A percentile compares a stretch with the other conserved stretches of the same genome.
Evolutionary conservation across 2,888 invertebrate genomes (phyloP).

Genomic region (Gymnoscelis rufifasciata): DNA sequence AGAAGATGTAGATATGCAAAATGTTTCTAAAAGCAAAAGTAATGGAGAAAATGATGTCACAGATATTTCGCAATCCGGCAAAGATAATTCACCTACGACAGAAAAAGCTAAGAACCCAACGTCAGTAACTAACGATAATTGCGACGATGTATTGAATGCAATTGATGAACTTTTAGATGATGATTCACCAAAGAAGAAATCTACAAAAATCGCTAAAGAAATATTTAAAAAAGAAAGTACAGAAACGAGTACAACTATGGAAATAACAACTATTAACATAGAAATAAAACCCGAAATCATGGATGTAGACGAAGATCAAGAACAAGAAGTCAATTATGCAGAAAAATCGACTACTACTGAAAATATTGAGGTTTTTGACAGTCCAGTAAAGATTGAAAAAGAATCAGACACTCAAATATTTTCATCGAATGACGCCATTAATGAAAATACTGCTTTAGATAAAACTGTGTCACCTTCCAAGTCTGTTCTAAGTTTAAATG

Average conservation of each 20-base stretch:
- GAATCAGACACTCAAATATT: neutral
- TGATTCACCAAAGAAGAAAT: neutral
- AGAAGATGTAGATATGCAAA: neutral
- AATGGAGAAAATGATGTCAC: too few species aligned
- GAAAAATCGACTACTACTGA: neutral
- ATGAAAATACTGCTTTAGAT: neutral
- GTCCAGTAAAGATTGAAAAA: slow-evolving; percentile 7
- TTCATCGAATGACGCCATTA: too few species aligned
- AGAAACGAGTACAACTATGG: neutral
- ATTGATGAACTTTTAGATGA: slow-evolving; percentile 6
- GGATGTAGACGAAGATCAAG: slow-evolving; percentile 7
- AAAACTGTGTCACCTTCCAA: neutral
- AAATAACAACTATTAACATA: neutral
- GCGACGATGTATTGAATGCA: slow-evolving; percentile 10
- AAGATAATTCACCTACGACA: too few species aligned
- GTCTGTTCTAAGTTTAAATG: neutral
- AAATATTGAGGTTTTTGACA: neutral
- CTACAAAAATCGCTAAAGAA: neutral
- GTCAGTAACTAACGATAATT: too few species aligned
- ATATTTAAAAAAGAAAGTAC: neutral
- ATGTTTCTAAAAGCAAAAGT: neutral
- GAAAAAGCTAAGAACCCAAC: too few species aligned
- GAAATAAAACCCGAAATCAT: slow-evolving; percentile 12
- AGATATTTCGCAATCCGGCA: too few species aligned
- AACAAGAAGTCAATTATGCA: neutral